A percentile compares a stretch with the other conserved stretches of the same genome.
These are phyloP conservation scores for Parasteatoda tepidariorum DNA, from an alignment of 1,140 invertebrate species.

Conservation along the genomic window DNA sequence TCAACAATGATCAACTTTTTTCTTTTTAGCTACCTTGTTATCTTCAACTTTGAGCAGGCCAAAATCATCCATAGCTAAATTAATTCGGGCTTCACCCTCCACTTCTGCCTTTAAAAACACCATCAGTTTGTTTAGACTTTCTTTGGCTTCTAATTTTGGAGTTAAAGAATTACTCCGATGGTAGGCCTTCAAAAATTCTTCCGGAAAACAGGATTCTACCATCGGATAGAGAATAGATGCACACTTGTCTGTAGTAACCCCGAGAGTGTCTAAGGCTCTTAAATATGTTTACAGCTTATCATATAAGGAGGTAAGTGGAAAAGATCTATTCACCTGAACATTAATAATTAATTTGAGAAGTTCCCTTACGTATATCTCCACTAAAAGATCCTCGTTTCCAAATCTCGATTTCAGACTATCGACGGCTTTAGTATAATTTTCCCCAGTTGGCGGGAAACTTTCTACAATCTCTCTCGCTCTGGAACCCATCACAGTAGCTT, in stretches of 20 bases:
- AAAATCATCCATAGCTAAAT: too few species aligned
- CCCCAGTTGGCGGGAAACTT: constrained; percentile 43
- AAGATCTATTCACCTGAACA: too few species aligned
- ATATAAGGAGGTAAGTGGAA: not conserved
- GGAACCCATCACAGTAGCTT: not conserved
- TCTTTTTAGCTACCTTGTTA: too few species aligned
- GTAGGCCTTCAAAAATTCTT: not conserved
- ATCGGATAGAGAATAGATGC: constrained; percentile 64
- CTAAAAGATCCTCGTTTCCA: too few species aligned
- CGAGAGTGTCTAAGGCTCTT: constrained; percentile 63
- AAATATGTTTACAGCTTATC: constrained; percentile 65
- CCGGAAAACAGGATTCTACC: constrained; percentile 59
- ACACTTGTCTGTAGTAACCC: constrained; percentile 64
- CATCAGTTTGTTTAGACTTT: not conserved
- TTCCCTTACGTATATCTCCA: too few species aligned
- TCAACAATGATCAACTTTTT: too few species aligned
- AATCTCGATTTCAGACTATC: constrained; percentile 44
- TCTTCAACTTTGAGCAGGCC: not conserved
- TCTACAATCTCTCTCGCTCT: constrained; percentile 48
- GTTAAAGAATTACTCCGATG: not conserved
- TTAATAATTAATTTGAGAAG: not conserved
- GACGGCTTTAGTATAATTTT: constrained; percentile 61
- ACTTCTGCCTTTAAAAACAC: not conserved
- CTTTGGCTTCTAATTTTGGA: not conserved
- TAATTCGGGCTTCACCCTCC: not conserved